Evolutionary conservation across 2,888 invertebrate species (phyloP).

Genomic region (Apeira syringaria): DNA sequence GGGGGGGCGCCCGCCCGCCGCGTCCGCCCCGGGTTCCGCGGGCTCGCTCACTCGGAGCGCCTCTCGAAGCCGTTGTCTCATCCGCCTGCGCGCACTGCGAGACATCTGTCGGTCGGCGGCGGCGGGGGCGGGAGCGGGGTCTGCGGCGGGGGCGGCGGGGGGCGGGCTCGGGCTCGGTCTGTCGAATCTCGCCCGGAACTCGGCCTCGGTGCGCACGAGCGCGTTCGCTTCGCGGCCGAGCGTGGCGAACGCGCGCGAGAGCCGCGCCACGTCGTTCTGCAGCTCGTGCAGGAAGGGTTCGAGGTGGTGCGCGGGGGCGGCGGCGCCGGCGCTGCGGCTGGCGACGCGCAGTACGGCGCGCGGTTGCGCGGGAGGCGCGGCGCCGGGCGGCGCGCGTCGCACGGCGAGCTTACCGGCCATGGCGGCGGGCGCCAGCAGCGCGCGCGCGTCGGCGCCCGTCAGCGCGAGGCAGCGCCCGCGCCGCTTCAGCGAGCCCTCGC

Average conservation of each 20-base stretch:
- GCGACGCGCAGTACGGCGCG: conserved; percentile 72
- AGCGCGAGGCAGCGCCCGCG: conserved; percentile 66
- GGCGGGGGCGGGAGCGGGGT: conserved; percentile 1
- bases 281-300: conserved; percentile 63
- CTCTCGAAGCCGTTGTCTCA: conserved; percentile 59
- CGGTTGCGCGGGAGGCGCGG: conserved; percentile 57
- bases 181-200: conserved; percentile 50
- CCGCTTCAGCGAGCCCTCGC: conserved; percentile 72
- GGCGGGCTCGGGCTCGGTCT: too few species aligned
- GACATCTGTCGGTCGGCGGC: conserved; percentile 36
- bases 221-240: conserved; percentile 61
- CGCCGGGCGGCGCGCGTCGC: conserved; percentile 59
- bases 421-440: conserved; percentile 50
- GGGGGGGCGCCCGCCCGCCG: not conserved
- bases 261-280: conserved; percentile 61
- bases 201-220: conserved; percentile 52
- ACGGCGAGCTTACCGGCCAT: conserved; percentile 63
- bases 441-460: conserved; percentile 57
- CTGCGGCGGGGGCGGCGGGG: not conserved
- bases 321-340: conserved; percentile 49
- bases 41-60: conserved; percentile 47
- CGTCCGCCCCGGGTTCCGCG: not conserved
- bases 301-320: conserved; percentile 40
- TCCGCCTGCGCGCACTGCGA: conserved; percentile 64
- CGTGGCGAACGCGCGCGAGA: conserved; percentile 63